Evolutionary conservation across 2,888 invertebrate genomes (phyloP).

Genomic region (Rhamphomyia laevipes): DNA sequence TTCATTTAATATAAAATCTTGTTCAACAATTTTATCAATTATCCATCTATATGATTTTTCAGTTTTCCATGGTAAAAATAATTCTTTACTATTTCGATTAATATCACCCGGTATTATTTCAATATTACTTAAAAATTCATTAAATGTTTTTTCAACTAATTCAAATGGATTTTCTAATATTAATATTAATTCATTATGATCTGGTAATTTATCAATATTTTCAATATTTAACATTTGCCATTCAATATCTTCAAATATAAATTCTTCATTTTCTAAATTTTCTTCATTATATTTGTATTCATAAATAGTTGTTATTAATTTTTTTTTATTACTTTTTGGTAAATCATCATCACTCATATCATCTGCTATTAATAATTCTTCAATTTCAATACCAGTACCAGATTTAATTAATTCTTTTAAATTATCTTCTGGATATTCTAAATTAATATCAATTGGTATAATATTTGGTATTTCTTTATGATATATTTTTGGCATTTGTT

Average conservation of each 20-base stretch:
- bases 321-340: not conserved
- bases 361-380: conserved; percentile 19
- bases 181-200: not conserved
- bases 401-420: conserved; percentile 22
- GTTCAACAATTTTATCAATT: conserved; percentile 47
- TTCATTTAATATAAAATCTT: conserved; percentile 48
- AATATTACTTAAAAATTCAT: not conserved
- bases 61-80: conserved; percentile 15
- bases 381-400: conserved; percentile 26
- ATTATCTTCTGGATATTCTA: conserved; percentile 30
- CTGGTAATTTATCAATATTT: not conserved
- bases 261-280: not conserved
- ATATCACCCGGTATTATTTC: conserved; percentile 15
- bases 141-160: not conserved
- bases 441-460: conserved; percentile 20
- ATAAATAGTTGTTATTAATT: conserved; percentile 6
- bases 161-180: not conserved
- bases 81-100: conserved; percentile 12
- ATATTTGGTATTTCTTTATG: conserved; percentile 21
- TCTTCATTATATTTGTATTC: conserved; percentile 15
- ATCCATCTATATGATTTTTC: conserved; percentile 24
- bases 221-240: not conserved
- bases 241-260: not conserved
- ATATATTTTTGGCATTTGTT: conserved; percentile 43
- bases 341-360: not conserved